Base-by-base conservation (phyloP, 2,113 vertebrate genomes). In the Gymnorhina tibicen region DNA sequence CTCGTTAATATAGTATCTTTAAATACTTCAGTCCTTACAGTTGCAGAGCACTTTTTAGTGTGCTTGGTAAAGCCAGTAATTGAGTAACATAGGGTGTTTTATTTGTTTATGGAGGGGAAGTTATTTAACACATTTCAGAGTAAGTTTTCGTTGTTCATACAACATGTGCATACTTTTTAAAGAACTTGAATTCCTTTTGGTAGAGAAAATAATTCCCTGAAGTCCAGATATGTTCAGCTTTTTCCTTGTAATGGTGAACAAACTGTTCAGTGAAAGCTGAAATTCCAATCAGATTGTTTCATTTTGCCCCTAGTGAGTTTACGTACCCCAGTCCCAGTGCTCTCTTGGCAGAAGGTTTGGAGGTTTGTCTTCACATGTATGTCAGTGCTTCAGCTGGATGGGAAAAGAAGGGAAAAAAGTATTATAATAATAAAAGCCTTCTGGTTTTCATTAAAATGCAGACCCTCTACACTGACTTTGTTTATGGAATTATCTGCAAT, bases 241-340 rank as follows among this genome's bases (percentile, higher is more conserved):
- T 94, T 96, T 93, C 64, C 87, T 87, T 95, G 32, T 85, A 72
- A 67, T 90, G 55, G 41, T 93, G 96, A 95, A 95, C 93, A 96
- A 60, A 80, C 69, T 77, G 94, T 94, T 93, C 83, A 81, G 72
- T 76, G 94, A 91, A 89, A 86, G 91, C 80, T 95, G 85, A 66
- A 85, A 95, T 91, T 97, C 91, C 82, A 55, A 17, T 92, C 86
- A 77, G 81, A 69, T 96, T 97, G 78, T 84, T 93, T 96, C 81
- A 91, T 86, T 97, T 91, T 96, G 77, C 55, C 91, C 77, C 89
- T 68, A 41, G 90, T 93, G 93, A 94, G 46, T 83, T 95, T 95
- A 84, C 58, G 17, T 97, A 92, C 75, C 81, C 59, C 41, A 83
- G 75, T 67, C 53, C 68, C 95, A 88, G 58, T 46, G 62, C 53